Evolutionary conservation across 92 coral and sea anemone genomes (phyloP), one percentile per base, ranked within the genome.

Genomic region (Epizoanthus scotinus): DNA sequence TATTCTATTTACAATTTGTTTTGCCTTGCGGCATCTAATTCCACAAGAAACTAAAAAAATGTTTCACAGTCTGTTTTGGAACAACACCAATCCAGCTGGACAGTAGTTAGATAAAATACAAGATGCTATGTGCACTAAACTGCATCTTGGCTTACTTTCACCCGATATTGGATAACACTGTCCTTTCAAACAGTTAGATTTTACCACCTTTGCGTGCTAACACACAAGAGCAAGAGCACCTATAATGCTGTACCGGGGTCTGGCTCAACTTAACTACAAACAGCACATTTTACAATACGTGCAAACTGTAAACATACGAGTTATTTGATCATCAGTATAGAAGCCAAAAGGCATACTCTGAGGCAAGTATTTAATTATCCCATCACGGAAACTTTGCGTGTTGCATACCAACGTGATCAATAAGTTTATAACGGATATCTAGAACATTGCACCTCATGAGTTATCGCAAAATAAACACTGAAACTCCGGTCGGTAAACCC

Each of bases 1-100:
- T n/a, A n/a, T 64, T 64, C 22, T 64, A 5, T 64, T 64, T 29
- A 64, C 70, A 62, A 62, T 19, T 3, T 60, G 10, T n/a, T 60
- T 60, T 60, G 65, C 65, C 65, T 60, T 60, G 28, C 65, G 65
- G 65, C 65, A n/a, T 19, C 14, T 22, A 60, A 20, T 60, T 60
- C 65, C 10, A 60, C 24, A 60, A n/a, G 26, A n/a, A n/a, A 19
- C 26, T 10, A 12, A 13, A 60, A 60, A 60, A 26, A 59, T 59
- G 2, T 10, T 25, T 21, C 5, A 59, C 25, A 59, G 64, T 19
- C 64, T 59, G 64, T 59, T 59, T 8, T 17, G 1, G 22, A 14
- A 57, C 2, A 17, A 5, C 22, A 10, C 10, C 10, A 57, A 18
- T 58, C 18, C 21, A 54, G 20, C 17, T 14, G 18, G 17, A n/a